Conservation (phyloP, 92 coral and sea anemone species). For the Parazoanthus swiftii region DNA sequence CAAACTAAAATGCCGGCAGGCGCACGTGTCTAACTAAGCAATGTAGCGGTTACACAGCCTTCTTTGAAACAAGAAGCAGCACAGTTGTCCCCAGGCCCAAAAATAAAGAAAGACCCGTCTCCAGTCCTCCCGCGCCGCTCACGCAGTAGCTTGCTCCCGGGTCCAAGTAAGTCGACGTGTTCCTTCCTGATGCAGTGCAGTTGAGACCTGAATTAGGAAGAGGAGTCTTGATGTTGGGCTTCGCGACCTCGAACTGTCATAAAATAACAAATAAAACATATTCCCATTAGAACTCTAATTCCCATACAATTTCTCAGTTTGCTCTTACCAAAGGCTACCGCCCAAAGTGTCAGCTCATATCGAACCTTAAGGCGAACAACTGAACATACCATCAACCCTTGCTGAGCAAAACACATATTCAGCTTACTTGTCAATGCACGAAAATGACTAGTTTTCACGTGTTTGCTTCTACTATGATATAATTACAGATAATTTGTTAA, state of each 20-base stretch:
- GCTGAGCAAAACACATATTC: too few species aligned
- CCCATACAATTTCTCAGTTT: too few species aligned
- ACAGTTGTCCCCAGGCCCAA: neutral
- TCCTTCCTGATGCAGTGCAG: neutral
- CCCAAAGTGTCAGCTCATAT: neutral
- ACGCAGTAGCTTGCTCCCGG: slow-evolving; percentile 13
- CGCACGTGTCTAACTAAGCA: neutral
- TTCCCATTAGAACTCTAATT: neutral
- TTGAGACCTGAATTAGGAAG: neutral
- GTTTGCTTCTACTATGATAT: too few species aligned
- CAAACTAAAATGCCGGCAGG: neutral
- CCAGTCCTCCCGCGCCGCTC: neutral
- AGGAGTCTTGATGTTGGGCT: neutral
- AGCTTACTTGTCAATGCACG: too few species aligned
- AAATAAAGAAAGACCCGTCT: neutral
- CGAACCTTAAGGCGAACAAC: too few species aligned
- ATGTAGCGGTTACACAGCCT: neutral
- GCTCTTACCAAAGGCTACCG: too few species aligned
- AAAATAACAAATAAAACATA: neutral
- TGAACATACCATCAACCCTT: too few species aligned
- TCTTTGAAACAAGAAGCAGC: neutral
- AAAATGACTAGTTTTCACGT: too few species aligned
- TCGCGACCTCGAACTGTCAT: neutral
- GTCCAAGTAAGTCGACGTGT: neutral
- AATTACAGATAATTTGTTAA: too few species aligned